Evolutionary conservation across 2,888 invertebrate genomes (phyloP), one percentile per base, ranked within the genome.

Genomic region (Furcula furcula): DNA sequence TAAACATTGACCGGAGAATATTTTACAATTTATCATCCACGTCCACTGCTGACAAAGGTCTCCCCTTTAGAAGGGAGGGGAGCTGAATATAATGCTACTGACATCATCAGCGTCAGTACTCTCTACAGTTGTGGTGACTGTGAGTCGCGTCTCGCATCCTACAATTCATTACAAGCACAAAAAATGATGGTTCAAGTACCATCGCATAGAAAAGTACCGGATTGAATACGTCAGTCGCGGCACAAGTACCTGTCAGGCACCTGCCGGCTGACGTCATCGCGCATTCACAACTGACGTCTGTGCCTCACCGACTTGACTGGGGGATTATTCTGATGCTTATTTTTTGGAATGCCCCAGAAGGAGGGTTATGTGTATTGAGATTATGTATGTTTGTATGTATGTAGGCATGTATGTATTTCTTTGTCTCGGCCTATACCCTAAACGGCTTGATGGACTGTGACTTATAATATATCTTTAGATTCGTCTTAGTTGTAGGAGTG

Each of bases 191-290:
- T 43, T 55, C 36, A 55, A 57, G 59, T 51, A 39, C 40, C 40
- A 43, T 58, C 49, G 45, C 50, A 38, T 47, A 32, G 33, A 44
- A 47, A 41, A 41, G 46, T 52, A 46, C 53, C 63, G 50, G 53
- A 49, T 29, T 36, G 42, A 43, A 46, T 58, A 47, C 45, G 55
- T 55, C 40, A 46, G 42, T 38, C 30, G 35, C 40, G 36, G 28
- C 41, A 57, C 59, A 60, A 57, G 64, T 64, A 59, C 50, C 54
- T 46, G 59, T 54, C 60, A 44, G 42, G 52, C 57, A 59, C 57
- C 65, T 65, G 65, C 54, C 55, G 40, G 20, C 9, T 58, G 44
- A 53, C 50, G 53, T 51, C 55, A 58, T 29, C 29, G 16, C 13
- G 26, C 16, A 43, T 50, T 42, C 47, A 58, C 58, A 40, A 44